Base-by-base conservation (phyloP, 2,888 invertebrate species). In the Atethmia centrago region DNA sequence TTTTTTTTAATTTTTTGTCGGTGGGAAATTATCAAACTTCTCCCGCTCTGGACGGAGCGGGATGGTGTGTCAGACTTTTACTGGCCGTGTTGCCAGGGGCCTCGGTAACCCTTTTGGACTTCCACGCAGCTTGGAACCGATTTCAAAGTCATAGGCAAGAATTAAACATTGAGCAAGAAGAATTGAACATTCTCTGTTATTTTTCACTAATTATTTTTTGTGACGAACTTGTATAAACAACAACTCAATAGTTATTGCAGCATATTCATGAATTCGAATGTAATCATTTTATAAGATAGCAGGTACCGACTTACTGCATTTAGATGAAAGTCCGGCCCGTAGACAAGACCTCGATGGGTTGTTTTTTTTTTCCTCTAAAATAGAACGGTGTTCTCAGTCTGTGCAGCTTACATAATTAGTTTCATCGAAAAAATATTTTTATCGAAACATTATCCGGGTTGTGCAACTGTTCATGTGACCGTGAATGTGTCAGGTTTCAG, bases 271-370 rank as follows among this genome's bases (percentile, higher is more conserved):
- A 36, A 64, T 53, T 59, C 28, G 14, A 40, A 53, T 64, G 45
- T 40, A 51, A 42, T n/a, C n/a, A n/a, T n/a, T n/a, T n/a, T 45
- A 42, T 49, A 42, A 66, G 42, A 45, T 25, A 49, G 21, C 36
- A 31, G 31, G 36, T 2, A 36, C 3, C 36, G 36, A 36, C 5
- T 5, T 5, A 36, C 36, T 36, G 0, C 7, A 36, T 40, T 51
- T 28, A 40, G 63, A 64, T n/a, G 36, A 63, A 56, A 71, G 49
- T 67, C 28, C 59, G 71, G 25, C 79, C 79, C 76, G 12, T n/a
- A 21, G 0, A 7, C 3, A 25, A 53, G 70, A 59, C 70, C 70
- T 79, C 49, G 64, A 8, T 14, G n/a, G 10, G 28, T 53, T 36
- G 36, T 16, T 56, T 74, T 51, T 62, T 63, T 53, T 62, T 55